Evolutionary conservation across 1,140 invertebrate species (phyloP), one percentile per base, ranked within the genome.

Genomic region (Eumaeus atala): DNA sequence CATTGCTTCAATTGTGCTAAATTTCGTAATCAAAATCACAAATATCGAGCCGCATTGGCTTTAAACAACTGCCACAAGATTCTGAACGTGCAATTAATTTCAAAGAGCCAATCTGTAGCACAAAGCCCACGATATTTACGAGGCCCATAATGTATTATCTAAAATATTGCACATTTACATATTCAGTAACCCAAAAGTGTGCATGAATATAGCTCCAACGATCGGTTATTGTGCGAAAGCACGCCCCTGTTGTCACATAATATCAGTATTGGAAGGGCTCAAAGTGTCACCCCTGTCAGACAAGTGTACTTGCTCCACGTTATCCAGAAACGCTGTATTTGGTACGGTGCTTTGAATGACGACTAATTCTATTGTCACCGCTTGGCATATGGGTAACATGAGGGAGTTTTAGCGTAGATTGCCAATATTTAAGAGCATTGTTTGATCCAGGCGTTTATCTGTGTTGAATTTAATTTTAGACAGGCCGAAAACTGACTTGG

Each of bases 321-420:
- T 75, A 82, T 74, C 72, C 75, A 76, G 72, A 82, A 78, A 78
- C n/a, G n/a, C n/a, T 77, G 75, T 68, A 80, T 84, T 82, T 72
- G 66, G 72, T 67, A 70, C 67, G 74, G 72, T 75, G 74, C 72
- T 84, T 76, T 86, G 77, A 86, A 86, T 86, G 79, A 76, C 78
- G 77, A 74, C 83, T 86, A 86, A 86, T 86, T 84, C 80, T 70
- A 83, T 84, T 86, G 83, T 86, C 76, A 70, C 67, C 66, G 72
- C 62, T 66, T 66, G 78, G 69, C 79, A 84, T 83, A 83, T 81
- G 77, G 74, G 68, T 58, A 56, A 77, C 72, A 80, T 75, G 77
- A 65, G 77, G 73, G 72, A 56, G 72, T 68, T 72, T 82, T 70
- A 77, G 70, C 67, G 49, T 51, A 59, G 74, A 80, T 77, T 83